Evolutionary conservation across 1,140 invertebrate genomes (phyloP), one percentile per base, ranked within the genome.

Genomic region (Nymphalis io): DNA sequence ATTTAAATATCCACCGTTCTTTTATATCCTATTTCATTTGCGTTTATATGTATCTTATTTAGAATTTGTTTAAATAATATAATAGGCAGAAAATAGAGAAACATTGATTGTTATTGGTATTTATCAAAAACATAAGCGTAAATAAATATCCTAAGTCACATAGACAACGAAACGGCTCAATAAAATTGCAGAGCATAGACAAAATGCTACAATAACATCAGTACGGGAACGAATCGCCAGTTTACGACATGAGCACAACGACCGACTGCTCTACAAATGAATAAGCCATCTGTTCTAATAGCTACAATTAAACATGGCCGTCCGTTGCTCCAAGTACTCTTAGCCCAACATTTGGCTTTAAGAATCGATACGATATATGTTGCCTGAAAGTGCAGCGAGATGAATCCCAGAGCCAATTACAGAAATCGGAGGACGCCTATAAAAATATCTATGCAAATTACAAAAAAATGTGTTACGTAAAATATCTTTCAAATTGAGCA

Each of bases 211-310:
- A 91, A 90, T 91, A 91, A 91, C 88, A 88, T 88, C 87, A 86
- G 86, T 87, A 90, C 87, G 82, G 84, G 86, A 91, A 91, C 89
- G 88, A 89, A 91, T 90, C 82, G 84, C 87, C 83, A 87, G 87
- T 91, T 91, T 91, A 90, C 89, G 89, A 91, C 88, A 83, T 80
- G 83, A 86, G 84, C 85, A 78, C 86, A 86, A 87, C 88, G 86
- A 85, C 82, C 88, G 88, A 90, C 78, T 91, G 88, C 85, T 89
- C 87, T 91, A 91, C 88, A 90, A 91, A 90, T 91, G 89, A 90
- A 91, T 90, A 91, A 91, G 89, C 89, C 89, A 91, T 91, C 89
- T 89, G 88, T 83, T 86, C 87, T 91, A 90, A 91, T 91, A 87
- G 89, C 82, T 71, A 84, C 87, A 90, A 91, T 91, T 90, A 91